Evolutionary conservation across 2,113 vertebrate genomes (phyloP).

Genomic region (Bettongia penicillata): DNA sequence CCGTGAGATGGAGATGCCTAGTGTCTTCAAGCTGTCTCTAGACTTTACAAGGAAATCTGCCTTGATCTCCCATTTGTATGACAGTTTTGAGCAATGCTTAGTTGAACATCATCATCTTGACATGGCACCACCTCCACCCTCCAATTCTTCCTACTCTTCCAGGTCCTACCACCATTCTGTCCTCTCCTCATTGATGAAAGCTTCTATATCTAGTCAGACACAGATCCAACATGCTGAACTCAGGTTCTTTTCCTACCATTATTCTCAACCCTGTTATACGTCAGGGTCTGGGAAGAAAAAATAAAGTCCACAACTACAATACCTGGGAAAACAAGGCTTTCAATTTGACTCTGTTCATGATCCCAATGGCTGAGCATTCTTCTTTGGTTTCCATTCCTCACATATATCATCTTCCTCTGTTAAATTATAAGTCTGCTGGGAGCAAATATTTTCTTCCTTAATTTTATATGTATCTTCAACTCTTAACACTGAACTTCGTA

Average conservation of each 20-base stretch:
- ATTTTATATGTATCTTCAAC: too few relatives aligned
- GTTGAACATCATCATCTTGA: too few relatives aligned
- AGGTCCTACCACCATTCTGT: too few relatives aligned
- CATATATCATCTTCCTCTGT: neutral
- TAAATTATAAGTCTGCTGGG: neutral
- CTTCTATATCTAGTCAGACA: neutral
- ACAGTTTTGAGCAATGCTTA: too few relatives aligned
- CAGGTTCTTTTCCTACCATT: neutral
- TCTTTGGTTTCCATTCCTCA: neutral
- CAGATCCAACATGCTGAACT: neutral
- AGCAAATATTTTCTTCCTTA: neutral
- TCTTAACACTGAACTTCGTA: too few relatives aligned
- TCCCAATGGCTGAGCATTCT: neutral
- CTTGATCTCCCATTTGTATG: too few relatives aligned
- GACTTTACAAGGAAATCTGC: neutral
- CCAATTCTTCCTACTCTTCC: too few relatives aligned
- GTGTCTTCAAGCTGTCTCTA: neutral
- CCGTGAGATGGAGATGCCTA: neutral
- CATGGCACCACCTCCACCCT: too few relatives aligned
- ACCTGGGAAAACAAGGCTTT: neutral
- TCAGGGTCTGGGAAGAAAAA: neutral
- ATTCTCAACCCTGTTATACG: neutral
- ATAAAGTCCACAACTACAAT: neutral
- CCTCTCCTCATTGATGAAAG: neutral
- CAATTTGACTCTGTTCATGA: neutral